Percentiles rank a stretch among this genome's conserved stretches.
Evolutionary conservation across 2,888 invertebrate genomes (phyloP).

Genomic region (Sialis lutaria): DNA sequence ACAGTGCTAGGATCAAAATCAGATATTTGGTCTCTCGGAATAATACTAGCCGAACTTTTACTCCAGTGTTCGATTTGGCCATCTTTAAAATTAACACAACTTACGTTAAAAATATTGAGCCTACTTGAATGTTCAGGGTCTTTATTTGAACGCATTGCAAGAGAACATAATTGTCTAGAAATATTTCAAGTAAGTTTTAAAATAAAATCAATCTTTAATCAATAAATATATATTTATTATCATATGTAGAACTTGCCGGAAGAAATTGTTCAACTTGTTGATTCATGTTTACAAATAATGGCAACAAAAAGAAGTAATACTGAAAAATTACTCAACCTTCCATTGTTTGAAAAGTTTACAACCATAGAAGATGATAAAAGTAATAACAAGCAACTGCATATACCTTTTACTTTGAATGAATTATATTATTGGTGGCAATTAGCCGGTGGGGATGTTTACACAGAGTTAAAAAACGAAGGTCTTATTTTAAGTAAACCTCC

Average conservation of each 20-base stretch:
- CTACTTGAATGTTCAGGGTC: conserved; percentile 39
- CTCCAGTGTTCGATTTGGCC: conserved; percentile 54
- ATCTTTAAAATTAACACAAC: conserved; percentile 54
- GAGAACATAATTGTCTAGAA: conserved; percentile 57
- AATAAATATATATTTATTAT: neutral
- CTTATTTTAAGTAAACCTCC: conserved; percentile 75
- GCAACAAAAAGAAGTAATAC: conserved; percentile 44
- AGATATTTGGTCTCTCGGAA: conserved; percentile 91
- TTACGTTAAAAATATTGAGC: conserved; percentile 57
- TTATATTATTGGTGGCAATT: conserved; percentile 91
- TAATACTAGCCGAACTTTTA: conserved; percentile 67
- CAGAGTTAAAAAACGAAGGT: conserved; percentile 79
- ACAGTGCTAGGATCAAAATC: conserved; percentile 46
- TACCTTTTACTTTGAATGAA: conserved; percentile 46
- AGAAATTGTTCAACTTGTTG: conserved; percentile 41
- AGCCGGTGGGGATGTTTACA: conserved; percentile 86
- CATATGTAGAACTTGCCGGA: conserved; percentile 35
- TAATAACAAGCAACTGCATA: conserved; percentile 19
- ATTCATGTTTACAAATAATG: conserved; percentile 51
- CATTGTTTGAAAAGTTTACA: conserved; percentile 30
- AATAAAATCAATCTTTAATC: neutral
- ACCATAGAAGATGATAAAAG: conserved; percentile 15
- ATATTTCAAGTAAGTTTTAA: conserved; percentile 34
- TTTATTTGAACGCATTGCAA: conserved; percentile 53
- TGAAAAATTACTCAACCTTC: conserved; percentile 34